These are phyloP conservation scores for Heliothis peltigera DNA, from an alignment of 2,888 invertebrate species.

Conservation along the genomic window DNA sequence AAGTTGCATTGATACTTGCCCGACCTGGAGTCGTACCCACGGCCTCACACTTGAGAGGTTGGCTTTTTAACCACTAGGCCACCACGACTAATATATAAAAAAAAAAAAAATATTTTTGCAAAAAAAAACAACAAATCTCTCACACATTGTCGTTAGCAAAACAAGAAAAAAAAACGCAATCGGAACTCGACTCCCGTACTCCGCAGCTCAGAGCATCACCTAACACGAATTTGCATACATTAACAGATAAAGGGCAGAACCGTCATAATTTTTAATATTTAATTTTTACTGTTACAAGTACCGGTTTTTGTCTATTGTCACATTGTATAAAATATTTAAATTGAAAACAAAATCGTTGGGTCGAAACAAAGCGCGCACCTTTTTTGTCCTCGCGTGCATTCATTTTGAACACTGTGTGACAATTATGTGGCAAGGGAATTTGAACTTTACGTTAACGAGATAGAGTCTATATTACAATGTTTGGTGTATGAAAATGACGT, in stretches of 20 bases:
- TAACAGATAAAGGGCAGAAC: slow-evolving; percentile 76
- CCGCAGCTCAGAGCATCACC: slow-evolving; percentile 65
- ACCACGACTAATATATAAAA: too few species aligned
- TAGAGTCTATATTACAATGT: slow-evolving; percentile 45
- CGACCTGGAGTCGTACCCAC: too few species aligned
- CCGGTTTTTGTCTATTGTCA: slow-evolving; percentile 88
- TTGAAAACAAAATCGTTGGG: slow-evolving; percentile 86
- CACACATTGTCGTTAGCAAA: neutral
- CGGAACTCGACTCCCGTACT: slow-evolving; percentile 67
- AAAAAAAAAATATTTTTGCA: too few species aligned
- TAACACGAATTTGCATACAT: slow-evolving; percentile 84
- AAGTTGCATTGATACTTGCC: too few species aligned
- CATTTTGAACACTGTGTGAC: slow-evolving; percentile 65
- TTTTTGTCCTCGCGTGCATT: slow-evolving; percentile 73
- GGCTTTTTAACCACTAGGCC: too few species aligned
- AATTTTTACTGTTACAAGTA: slow-evolving; percentile 89
- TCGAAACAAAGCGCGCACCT: slow-evolving; percentile 86
- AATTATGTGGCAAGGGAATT: slow-evolving; percentile 34
- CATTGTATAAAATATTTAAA: slow-evolving; percentile 87
- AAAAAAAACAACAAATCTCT: slow-evolving; percentile 54
- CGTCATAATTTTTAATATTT: slow-evolving; percentile 89
- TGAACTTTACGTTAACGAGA: rapidly evolving
- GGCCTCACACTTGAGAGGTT: too few species aligned
- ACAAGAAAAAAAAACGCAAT: slow-evolving; percentile 59
- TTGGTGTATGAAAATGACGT: slow-evolving; percentile 34